A percentile compares a stretch with the other conserved stretches of the same genome.
Evolutionary conservation across 1,140 invertebrate genomes (phyloP).

Genomic region (Drosophila aff.): DNA sequence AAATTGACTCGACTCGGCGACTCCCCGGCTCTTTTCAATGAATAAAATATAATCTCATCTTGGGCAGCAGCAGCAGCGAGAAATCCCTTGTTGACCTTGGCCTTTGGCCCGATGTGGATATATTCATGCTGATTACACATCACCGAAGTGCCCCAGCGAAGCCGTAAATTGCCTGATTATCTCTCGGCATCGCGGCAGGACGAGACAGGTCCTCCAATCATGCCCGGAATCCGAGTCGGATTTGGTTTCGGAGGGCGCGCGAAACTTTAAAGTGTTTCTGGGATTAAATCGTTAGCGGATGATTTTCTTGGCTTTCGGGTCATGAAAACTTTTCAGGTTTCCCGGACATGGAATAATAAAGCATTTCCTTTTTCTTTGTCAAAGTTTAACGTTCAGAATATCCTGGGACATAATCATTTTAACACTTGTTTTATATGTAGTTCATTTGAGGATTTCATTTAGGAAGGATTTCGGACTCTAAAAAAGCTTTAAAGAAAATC

Average conservation of each 20-base stretch:
- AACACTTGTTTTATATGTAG: neutral
- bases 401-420: neutral
- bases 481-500: neutral
- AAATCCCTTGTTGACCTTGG: slow-evolving; percentile 75
- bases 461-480: neutral
- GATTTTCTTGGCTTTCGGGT: neutral
- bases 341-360: slow-evolving; percentile 9
- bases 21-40: slow-evolving; percentile 28
- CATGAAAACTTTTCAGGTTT: slow-evolving; percentile 19
- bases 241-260: neutral
- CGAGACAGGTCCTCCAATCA: slow-evolving; percentile 16
- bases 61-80: slow-evolving; percentile 30
- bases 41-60: slow-evolving; percentile 70
- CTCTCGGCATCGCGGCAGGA: slow-evolving; percentile 12
- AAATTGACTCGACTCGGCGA: slow-evolving; percentile 26
- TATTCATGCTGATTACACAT: slow-evolving; percentile 69
- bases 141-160: slow-evolving; percentile 9
- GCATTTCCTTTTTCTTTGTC: slow-evolving; percentile 1
- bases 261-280: slow-evolving; percentile 30
- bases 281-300: slow-evolving; percentile 25
- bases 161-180: slow-evolving; percentile 71
- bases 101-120: slow-evolving; percentile 41
- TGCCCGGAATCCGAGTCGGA: slow-evolving; percentile 1
- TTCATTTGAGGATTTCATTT: neutral
- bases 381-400: neutral